Percentiles rank a stretch among this genome's conserved stretches.
These are phyloP conservation scores for Metaphire vulgaris DNA, from an alignment of 1,140 invertebrate species.

Conservation along the genomic window DNA sequence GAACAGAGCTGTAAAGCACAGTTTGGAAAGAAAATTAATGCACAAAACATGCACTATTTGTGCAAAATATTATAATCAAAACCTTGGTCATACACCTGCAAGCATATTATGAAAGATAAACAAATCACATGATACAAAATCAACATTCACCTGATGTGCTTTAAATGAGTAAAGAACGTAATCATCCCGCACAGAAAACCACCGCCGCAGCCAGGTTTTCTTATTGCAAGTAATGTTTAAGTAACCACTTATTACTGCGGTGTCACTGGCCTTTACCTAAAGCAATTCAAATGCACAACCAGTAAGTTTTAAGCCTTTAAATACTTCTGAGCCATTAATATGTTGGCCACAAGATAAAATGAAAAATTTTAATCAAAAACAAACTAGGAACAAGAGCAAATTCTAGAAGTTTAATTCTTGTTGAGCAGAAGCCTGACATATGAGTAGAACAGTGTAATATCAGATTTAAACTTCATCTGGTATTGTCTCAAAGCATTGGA, in stretches of 20 bases:
- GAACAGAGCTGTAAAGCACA: not conserved
- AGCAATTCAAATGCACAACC: conserved; percentile 25
- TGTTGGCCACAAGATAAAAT: not conserved
- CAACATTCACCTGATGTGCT: conserved; percentile 54
- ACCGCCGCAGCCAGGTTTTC: conserved; percentile 58
- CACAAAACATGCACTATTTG: not conserved
- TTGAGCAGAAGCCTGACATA: not conserved
- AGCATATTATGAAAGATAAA: not conserved
- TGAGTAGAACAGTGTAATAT: not conserved
- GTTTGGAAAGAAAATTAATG: not conserved
- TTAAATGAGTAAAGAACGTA: conserved; percentile 64
- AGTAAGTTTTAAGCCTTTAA: too few species aligned
- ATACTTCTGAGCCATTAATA: too few species aligned
- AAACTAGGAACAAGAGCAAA: too few species aligned
- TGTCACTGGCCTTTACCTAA: conserved; percentile 58
- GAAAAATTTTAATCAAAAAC: not conserved
- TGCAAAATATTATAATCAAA: too few species aligned
- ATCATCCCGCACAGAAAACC: conserved; percentile 60
- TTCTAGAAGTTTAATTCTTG: too few species aligned
- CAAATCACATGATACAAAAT: not conserved
- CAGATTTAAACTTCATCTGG: not conserved
- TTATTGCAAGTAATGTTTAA: conserved; percentile 57
- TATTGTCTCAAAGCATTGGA: too few species aligned
- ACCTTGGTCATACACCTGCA: not conserved
- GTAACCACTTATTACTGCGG: conserved; percentile 58